Percentiles rank a stretch among this genome's conserved stretches.
Evolutionary conservation across 2,888 invertebrate genomes (phyloP).

Genomic region (Sphecodes monilicornis): DNA sequence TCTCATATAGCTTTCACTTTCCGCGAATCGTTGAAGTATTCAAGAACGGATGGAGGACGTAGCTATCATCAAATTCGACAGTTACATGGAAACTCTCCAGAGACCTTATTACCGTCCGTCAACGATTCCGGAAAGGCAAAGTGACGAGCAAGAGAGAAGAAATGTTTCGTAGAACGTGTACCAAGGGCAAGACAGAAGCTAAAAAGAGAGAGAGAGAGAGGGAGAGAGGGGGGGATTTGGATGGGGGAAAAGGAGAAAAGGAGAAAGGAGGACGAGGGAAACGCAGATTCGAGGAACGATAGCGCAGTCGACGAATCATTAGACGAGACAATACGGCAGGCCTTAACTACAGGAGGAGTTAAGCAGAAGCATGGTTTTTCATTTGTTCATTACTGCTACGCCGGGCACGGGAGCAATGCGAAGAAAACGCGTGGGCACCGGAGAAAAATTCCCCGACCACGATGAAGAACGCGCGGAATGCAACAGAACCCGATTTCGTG

Average conservation of each 20-base stretch:
- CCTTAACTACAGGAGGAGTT: neutral
- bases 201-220: neutral
- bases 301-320: slow-evolving; percentile 30
- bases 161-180: slow-evolving; percentile 10
- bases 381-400: slow-evolving; percentile 44
- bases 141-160: neutral
- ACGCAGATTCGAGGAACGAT: slow-evolving; percentile 39
- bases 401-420: slow-evolving; percentile 34
- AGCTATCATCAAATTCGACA: neutral
- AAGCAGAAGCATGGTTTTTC: slow-evolving; percentile 38
- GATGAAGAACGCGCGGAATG: slow-evolving; percentile 47
- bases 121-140: slow-evolving; percentile 4
- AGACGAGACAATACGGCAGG: slow-evolving; percentile 30
- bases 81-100: neutral
- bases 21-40: neutral
- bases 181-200: neutral
- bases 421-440: slow-evolving; percentile 37
- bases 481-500: slow-evolving; percentile 56
- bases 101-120: slow-evolving; percentile 3
- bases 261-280: neutral
- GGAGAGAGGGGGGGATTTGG: neutral
- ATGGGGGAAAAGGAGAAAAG: neutral
- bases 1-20: neutral
- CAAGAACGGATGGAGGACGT: neutral
- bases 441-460: slow-evolving; percentile 39